These are phyloP conservation scores for Neogobius melanostomus DNA, from an alignment of 2,113 vertebrate species.

Conservation along the genomic window DNA sequence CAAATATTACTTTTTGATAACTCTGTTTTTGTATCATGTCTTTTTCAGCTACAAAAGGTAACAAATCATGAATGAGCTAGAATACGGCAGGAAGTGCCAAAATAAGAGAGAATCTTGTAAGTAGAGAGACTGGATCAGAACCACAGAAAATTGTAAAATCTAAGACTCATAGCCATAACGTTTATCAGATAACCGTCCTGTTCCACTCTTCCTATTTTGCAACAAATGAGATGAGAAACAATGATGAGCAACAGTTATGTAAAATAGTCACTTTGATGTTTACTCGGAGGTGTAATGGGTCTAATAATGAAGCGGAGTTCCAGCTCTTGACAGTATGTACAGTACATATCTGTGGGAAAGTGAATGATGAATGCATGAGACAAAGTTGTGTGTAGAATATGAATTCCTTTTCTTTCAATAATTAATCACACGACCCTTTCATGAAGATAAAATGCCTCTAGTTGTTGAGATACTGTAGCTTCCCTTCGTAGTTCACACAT, in stretches of 20 bases:
- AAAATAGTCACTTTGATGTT: not conserved
- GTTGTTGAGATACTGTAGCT: not conserved
- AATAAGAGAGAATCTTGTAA: not conserved
- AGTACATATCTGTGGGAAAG: too few species aligned
- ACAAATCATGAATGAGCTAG: not conserved
- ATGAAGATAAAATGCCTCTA: constrained; percentile 21
- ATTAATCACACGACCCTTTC: constrained; percentile 39
- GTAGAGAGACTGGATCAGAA: too few species aligned
- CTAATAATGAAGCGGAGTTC: not conserved
- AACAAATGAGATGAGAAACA: not conserved
- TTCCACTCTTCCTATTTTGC: not conserved
- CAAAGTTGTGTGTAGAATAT: constrained; percentile 39
- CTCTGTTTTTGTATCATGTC: too few species aligned
- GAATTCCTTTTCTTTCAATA: constrained; percentile 52
- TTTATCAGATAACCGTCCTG: too few species aligned
- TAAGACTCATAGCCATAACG: too few species aligned
- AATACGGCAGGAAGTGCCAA: not conserved
- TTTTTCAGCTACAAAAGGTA: too few species aligned
- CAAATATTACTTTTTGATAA: too few species aligned
- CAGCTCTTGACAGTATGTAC: too few species aligned
- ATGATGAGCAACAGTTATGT: not conserved
- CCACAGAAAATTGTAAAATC: too few species aligned
- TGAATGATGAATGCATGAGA: constrained; percentile 13
- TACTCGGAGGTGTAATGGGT: not conserved
- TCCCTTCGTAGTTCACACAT: constrained; percentile 2